phyloP scores from a whole-genome alignment of 2,888 invertebrate species.

The Aleiodes leptofemur region DNA sequence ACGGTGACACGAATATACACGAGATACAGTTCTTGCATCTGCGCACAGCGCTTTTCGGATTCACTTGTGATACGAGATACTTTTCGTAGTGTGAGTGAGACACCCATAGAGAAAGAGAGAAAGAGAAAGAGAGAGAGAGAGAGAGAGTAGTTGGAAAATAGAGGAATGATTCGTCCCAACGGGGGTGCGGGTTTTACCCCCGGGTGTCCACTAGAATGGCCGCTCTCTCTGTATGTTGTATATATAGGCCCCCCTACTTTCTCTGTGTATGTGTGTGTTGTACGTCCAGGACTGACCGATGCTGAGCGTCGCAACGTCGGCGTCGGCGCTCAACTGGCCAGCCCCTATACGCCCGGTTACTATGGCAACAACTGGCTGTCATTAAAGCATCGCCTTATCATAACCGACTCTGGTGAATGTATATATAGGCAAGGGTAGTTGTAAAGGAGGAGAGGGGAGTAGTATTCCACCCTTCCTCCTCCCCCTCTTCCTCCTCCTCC shows the following conservation, averaged over 20 bases:
- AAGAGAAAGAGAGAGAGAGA: not conserved
- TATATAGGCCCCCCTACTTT: constrained; percentile 40
- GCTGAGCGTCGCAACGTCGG: constrained; percentile 71
- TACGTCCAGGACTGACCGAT: constrained; percentile 70
- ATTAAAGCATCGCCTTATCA: constrained; percentile 76
- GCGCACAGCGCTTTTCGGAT: not conserved
- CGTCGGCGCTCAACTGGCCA: constrained; percentile 62
- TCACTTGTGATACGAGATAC: not conserved
- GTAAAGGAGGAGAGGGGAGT: constrained; percentile 39
- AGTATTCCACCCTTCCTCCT: constrained; percentile 31
- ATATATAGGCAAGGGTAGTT: not conserved
- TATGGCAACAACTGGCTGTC: constrained; percentile 72
- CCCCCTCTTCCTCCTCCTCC: constrained; percentile 52
- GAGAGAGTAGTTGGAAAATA: constrained; percentile 31
- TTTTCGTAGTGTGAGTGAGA: not conserved
- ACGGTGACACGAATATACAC: constrained; percentile 26
- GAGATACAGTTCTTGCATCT: constrained; percentile 14
- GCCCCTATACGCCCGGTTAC: constrained; percentile 72
- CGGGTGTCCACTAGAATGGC: constrained; percentile 73
- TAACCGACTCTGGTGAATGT: constrained; percentile 71
- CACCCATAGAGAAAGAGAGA: not conserved
- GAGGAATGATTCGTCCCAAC: constrained; percentile 56
- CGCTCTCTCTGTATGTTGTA: constrained; percentile 66
- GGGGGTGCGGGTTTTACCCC: constrained; percentile 59
- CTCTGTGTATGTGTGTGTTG: constrained; percentile 33